Percentiles rank a stretch among this genome's conserved stretches.
Evolutionary conservation across 2,113 vertebrate species (phyloP).

Genomic region (Percopsis transmontana): DNA sequence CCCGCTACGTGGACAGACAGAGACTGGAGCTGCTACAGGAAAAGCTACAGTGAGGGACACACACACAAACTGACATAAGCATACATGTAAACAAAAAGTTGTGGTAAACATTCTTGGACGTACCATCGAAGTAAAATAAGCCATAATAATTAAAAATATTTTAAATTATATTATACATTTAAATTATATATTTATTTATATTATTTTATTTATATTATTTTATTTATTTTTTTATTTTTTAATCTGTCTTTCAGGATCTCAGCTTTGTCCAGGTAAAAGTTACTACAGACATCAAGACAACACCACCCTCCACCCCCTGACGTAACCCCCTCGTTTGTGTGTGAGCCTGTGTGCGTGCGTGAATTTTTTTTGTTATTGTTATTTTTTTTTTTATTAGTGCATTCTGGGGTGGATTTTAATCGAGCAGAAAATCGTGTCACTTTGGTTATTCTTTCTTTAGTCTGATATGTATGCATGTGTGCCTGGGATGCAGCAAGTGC

Average conservation of each 20-base stretch:
- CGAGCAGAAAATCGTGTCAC: conserved; percentile 56
- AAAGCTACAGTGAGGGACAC: conserved; percentile 85
- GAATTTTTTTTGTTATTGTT: conserved; percentile 1
- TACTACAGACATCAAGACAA: conserved; percentile 45
- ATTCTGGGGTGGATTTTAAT: conserved; percentile 68
- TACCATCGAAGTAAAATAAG: too few species aligned
- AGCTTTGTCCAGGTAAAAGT: conserved; percentile 79
- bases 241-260: conserved; percentile 67
- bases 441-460: conserved; percentile 52
- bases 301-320: neutral
- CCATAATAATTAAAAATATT: too few species aligned
- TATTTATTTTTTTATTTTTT: neutral
- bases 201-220: too few species aligned
- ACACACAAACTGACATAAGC: neutral
- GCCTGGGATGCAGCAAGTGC: conserved; percentile 1
- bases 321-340: conserved; percentile 35
- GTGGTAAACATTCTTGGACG: too few species aligned
- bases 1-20: conserved; percentile 91
- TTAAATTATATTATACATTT: too few species aligned
- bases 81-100: too few species aligned
- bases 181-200: too few species aligned
- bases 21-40: conserved; percentile 90
- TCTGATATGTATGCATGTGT: conserved; percentile 26
- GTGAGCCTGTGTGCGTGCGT: conserved; percentile 8
- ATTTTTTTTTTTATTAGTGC: conserved; percentile 10